These are phyloP conservation scores for Plebejus argus DNA, from an alignment of 2,888 invertebrate species.

Conservation along the genomic window DNA sequence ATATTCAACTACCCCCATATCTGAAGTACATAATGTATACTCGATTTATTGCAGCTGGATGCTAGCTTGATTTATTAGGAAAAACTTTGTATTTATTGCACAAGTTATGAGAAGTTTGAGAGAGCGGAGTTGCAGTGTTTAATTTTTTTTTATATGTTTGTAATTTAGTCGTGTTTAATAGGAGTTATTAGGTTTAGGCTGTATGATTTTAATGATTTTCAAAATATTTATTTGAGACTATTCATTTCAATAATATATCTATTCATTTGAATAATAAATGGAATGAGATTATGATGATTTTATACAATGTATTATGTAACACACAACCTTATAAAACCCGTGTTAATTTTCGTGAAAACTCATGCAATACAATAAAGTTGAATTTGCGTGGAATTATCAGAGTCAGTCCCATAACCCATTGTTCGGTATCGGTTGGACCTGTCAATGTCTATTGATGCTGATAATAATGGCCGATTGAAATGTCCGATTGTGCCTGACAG, in stretches of 20 bases:
- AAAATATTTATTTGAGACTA: too few species aligned
- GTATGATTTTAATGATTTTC: too few species aligned
- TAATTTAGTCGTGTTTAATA: too few species aligned
- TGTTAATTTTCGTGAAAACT: background rate
- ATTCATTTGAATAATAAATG: too few species aligned
- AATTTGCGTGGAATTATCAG: slow-evolving; percentile 11
- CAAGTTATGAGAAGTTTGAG: background rate
- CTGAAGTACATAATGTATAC: slow-evolving; percentile 39
- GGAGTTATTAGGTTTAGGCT: too few species aligned
- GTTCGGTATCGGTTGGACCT: background rate
- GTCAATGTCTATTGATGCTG: slow-evolving; percentile 8
- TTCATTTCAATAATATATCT: too few species aligned
- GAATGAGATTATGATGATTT: background rate
- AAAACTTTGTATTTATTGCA: background rate
- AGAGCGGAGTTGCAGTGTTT: background rate
- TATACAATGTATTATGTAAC: background rate
- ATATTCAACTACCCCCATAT: slow-evolving; percentile 60
- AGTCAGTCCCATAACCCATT: background rate
- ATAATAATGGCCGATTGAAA: slow-evolving; percentile 2
- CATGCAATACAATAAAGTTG: background rate
- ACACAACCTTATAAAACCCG: background rate
- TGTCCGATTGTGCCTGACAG: background rate
- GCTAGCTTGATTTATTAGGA: background rate
- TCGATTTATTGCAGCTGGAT: slow-evolving; percentile 29
- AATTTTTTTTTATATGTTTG: too few species aligned